Percentiles rank a stretch among this genome's conserved stretches.
These are phyloP conservation scores for Drosophila simulans DNA, from an alignment of 1,140 invertebrate genomes.

Conservation along the genomic window DNA sequence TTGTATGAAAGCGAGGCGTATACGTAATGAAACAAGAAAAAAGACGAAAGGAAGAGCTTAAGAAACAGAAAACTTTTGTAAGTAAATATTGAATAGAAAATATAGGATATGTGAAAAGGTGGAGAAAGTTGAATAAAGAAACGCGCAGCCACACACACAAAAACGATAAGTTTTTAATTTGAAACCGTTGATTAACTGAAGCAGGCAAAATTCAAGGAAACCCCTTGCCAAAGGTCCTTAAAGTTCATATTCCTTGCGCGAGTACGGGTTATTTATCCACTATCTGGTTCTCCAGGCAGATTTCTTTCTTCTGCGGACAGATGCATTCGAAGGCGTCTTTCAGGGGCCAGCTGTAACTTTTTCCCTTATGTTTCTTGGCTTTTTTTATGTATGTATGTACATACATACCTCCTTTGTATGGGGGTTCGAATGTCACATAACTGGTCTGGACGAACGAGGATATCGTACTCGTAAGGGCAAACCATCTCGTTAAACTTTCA, in stretches of 20 bases:
- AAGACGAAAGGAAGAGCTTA: slow-evolving; percentile 29
- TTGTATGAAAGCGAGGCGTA: slow-evolving; percentile 32
- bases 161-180: not conserved
- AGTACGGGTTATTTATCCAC: not conserved
- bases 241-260: not conserved
- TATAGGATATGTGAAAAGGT: slow-evolving; percentile 1
- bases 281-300: slow-evolving; percentile 12
- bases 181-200: too few species aligned
- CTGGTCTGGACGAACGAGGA: slow-evolving; percentile 24
- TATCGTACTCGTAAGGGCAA: not conserved
- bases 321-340: slow-evolving; percentile 27
- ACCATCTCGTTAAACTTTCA: slow-evolving; percentile 41
- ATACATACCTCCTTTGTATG: not conserved
- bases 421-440: slow-evolving; percentile 47
- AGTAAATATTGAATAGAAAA: slow-evolving; percentile 1
- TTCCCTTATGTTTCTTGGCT: not conserved
- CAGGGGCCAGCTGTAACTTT: slow-evolving; percentile 39
- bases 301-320: slow-evolving; percentile 20
- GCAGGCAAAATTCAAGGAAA: not conserved
- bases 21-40: slow-evolving; percentile 29
- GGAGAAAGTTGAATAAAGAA: slow-evolving; percentile 40
- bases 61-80: slow-evolving; percentile 37
- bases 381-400: not conserved
- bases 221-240: not conserved
- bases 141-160: slow-evolving; percentile 14